These are phyloP conservation scores for Danio choprae DNA, from an alignment of 2,797 vertebrate species.

Conservation along the genomic window DNA sequence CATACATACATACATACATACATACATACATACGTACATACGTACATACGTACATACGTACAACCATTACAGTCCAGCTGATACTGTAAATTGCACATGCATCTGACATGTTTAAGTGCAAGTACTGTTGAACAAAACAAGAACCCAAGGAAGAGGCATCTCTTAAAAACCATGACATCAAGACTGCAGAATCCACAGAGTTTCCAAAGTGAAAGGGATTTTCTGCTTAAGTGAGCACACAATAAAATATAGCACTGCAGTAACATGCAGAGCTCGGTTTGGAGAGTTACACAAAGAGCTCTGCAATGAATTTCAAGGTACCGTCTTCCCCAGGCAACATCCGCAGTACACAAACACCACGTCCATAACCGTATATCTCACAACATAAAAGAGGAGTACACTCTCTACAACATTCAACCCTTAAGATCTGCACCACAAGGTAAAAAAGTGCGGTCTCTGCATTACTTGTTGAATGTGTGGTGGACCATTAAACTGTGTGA, in stretches of 20 bases:
- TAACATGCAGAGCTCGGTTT: constrained; percentile 2
- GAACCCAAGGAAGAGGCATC: neutral
- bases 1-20: too few species aligned
- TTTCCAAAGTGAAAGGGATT: constrained; percentile 6
- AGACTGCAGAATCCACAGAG: neutral
- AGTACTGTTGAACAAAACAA: neutral
- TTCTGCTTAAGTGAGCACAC: constrained; percentile 22
- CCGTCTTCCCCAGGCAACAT: constrained; percentile 30
- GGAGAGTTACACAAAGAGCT: neutral
- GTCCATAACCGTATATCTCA: constrained; percentile 16
- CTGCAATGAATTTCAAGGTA: constrained; percentile 11
- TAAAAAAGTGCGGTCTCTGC: constrained; percentile 10
- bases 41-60: too few species aligned
- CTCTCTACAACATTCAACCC: neutral
- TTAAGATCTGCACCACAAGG: neutral
- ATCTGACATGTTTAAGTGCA: neutral
- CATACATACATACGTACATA: too few species aligned
- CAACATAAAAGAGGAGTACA: neutral
- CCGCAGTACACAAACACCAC: constrained; percentile 11
- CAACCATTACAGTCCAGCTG: neutral
- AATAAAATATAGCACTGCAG: constrained; percentile 36
- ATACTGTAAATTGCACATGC: neutral
- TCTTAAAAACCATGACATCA: neutral
- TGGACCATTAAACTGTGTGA: neutral
- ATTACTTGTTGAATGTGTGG: constrained; percentile 35